Percentiles rank a stretch among this genome's conserved stretches.
Evolutionary conservation across 2,888 invertebrate genomes (phyloP).

Genomic region (Theretra japonica): DNA sequence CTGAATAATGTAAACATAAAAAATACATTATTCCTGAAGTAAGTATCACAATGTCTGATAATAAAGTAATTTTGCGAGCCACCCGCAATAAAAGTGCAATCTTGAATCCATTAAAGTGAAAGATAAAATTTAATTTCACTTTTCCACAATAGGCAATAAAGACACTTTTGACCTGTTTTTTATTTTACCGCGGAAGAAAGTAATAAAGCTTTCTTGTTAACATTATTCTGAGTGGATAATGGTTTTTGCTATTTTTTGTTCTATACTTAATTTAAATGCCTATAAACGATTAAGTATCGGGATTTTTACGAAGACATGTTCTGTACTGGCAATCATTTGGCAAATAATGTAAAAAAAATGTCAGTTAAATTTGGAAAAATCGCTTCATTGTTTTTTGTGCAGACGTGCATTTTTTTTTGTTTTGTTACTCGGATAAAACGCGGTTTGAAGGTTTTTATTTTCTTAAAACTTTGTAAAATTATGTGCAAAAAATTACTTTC

Average conservation of each 20-base stretch:
- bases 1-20: not conserved
- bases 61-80: slow-evolving; percentile 21
- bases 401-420: no score
- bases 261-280: not conserved
- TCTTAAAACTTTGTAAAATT: no score
- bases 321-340: no score
- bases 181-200: not conserved
- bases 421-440: no score
- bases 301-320: not conserved
- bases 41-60: not conserved
- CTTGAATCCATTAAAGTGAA: slow-evolving; percentile 42
- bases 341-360: no score
- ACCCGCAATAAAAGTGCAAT: slow-evolving; percentile 39
- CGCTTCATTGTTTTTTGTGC: no score
- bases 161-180: slow-evolving; percentile 33
- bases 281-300: not conserved
- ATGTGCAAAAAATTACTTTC: no score
- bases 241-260: no score
- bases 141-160: slow-evolving; percentile 38
- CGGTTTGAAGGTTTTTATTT: no score
- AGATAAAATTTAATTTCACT: slow-evolving; percentile 39
- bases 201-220: not conserved
- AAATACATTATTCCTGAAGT: not conserved
- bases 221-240: not conserved
- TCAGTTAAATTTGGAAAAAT: no score